Evolutionary conservation across 1,140 invertebrate species (phyloP).

Genomic region (Hesperophylax magnus): DNA sequence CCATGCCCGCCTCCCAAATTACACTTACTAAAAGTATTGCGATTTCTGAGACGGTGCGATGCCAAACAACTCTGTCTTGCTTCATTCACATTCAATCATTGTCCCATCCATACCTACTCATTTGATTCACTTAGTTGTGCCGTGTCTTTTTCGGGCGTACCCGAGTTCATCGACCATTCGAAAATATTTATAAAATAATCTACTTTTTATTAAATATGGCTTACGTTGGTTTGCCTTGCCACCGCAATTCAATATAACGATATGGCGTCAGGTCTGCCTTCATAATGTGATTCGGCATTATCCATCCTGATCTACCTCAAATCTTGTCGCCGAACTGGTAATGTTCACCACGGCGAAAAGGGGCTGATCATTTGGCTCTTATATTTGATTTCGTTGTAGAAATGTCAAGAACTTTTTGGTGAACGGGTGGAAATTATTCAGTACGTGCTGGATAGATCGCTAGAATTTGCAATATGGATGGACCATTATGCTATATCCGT

Average conservation of each 20-base stretch:
- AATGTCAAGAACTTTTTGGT: background rate
- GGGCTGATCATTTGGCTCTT: background rate
- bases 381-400: no score
- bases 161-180: no score
- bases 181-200: no score
- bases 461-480: background rate
- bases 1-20: no score
- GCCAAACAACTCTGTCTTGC: no score
- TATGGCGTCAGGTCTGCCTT: constrained; percentile 37
- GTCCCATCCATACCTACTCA: no score
- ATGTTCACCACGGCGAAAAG: background rate
- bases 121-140: no score
- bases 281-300: constrained; percentile 30
- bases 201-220: background rate
- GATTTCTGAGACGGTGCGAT: no score
- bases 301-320: background rate
- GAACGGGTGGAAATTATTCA: background rate
- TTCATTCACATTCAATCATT: no score
- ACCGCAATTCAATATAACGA: constrained; percentile 16
- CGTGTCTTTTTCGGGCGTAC: no score
- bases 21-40: no score
- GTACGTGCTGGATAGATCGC: background rate
- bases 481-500: constrained; percentile 19
- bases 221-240: background rate
- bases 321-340: background rate